Evolutionary conservation across 64 coral and sea anemone genomes (phyloP).

Genomic region (Montipora capricornis): DNA sequence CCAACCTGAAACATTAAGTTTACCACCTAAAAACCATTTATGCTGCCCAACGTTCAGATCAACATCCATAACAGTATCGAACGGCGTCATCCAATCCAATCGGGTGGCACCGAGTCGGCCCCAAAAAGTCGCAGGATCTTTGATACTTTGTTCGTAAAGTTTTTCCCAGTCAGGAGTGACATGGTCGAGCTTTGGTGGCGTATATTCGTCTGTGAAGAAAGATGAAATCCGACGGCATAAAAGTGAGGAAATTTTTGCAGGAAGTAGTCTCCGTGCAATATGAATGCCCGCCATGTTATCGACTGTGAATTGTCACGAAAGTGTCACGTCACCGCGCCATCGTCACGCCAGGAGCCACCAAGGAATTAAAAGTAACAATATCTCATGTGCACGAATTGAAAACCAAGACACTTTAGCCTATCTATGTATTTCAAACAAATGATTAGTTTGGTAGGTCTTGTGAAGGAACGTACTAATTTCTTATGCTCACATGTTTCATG

Average conservation of each 20-base stretch:
- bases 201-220: constrained; percentile 82
- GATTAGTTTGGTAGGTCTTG: no score
- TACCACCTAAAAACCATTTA: constrained; percentile 94
- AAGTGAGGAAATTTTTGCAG: constrained; percentile 3
- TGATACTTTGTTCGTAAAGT: constrained; percentile 78
- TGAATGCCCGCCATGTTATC: constrained; percentile 70
- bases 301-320: not conserved
- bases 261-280: constrained; percentile 25
- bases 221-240: constrained; percentile 71
- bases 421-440: no score
- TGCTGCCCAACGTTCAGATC: constrained; percentile 86
- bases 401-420: no score
- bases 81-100: constrained; percentile 86
- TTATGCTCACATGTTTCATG: no score
- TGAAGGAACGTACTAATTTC: no score
- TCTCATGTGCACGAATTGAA: no score
- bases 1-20: constrained; percentile 93
- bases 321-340: no score
- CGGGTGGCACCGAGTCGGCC: constrained; percentile 76
- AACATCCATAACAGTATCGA: constrained; percentile 91
- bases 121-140: constrained; percentile 90
- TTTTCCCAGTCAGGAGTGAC: constrained; percentile 77
- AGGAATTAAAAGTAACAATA: no score
- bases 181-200: constrained; percentile 77
- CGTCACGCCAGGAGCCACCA: no score